Evolutionary conservation across 2,888 invertebrate genomes (phyloP).

Genomic region (Tenthredo livida): DNA sequence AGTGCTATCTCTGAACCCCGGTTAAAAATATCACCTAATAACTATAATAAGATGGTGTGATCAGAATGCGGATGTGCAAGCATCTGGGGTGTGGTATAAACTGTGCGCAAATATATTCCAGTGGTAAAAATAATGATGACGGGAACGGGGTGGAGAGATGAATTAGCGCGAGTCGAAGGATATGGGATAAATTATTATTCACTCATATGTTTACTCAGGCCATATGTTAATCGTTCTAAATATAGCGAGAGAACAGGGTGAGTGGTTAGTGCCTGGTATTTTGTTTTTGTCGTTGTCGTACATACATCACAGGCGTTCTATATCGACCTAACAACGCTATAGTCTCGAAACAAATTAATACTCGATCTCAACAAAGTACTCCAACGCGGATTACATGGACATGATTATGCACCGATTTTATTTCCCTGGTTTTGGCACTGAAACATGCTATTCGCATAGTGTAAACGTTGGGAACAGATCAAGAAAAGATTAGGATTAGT

Average conservation of each 20-base stretch:
- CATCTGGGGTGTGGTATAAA: slow-evolving; percentile 1
- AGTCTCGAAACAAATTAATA: background rate
- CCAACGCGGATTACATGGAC: background rate
- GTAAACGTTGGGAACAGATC: background rate
- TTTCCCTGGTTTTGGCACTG: background rate
- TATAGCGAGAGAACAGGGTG: slow-evolving; percentile 18
- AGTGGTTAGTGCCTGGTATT: background rate
- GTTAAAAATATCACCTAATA: background rate
- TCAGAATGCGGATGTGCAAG: slow-evolving; percentile 4
- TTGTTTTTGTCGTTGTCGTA: background rate
- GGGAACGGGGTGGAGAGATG: slow-evolving; percentile 18
- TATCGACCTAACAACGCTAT: background rate
- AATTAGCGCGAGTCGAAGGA: slow-evolving; percentile 26
- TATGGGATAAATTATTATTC: slow-evolving; percentile 37
- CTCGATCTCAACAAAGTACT: background rate
- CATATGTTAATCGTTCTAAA: slow-evolving; percentile 40
- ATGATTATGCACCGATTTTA: background rate
- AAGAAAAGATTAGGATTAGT: background rate
- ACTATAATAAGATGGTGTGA: slow-evolving; percentile 21
- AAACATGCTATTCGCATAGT: background rate
- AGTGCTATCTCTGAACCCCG: background rate
- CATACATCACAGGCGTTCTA: background rate
- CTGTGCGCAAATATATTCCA: slow-evolving; percentile 4
- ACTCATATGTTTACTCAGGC: slow-evolving; percentile 35
- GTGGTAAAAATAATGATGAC: slow-evolving; percentile 44